A percentile compares a stretch with the other conserved stretches of the same genome.
phyloP scores from a whole-genome alignment of 2,797 vertebrate genomes.

The Danio jaintianensis region DNA sequence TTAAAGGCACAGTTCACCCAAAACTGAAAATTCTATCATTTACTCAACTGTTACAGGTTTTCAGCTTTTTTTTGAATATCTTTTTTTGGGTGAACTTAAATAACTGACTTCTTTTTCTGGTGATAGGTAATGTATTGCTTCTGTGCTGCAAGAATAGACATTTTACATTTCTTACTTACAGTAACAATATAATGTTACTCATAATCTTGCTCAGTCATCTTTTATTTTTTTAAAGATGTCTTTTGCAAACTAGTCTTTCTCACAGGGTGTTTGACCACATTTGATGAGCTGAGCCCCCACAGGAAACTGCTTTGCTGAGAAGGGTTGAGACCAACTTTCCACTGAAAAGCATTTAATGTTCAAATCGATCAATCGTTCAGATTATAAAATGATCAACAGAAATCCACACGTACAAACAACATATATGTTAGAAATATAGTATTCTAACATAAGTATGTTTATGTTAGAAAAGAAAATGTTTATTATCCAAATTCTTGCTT shows the following conservation, averaged over 20 bases:
- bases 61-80: too few relatives aligned
- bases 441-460: too few relatives aligned
- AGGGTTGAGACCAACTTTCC: constrained; percentile 18
- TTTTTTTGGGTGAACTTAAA: too few relatives aligned
- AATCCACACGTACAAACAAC: not conserved
- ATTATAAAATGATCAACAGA: not conserved
- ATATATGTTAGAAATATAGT: too few relatives aligned
- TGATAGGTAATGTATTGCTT: not conserved
- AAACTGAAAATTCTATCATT: too few relatives aligned
- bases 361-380: not conserved
- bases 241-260: constrained; percentile 10
- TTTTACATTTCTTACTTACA: too few relatives aligned
- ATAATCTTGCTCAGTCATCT: not conserved
- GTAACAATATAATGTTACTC: not conserved
- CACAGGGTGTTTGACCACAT: constrained; percentile 37
- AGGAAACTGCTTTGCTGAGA: constrained; percentile 22
- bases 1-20: not conserved
- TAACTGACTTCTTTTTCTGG: too few relatives aligned
- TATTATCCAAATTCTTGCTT: not conserved
- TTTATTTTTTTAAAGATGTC: not conserved
- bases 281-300: not conserved
- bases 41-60: too few relatives aligned
- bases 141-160: too few relatives aligned
- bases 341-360: not conserved
- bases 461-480: not conserved